Percentiles rank a stretch among this genome's conserved stretches.
Conservation (phyloP, 2,888 invertebrate species). For the Andrena chrysosceles region DNA sequence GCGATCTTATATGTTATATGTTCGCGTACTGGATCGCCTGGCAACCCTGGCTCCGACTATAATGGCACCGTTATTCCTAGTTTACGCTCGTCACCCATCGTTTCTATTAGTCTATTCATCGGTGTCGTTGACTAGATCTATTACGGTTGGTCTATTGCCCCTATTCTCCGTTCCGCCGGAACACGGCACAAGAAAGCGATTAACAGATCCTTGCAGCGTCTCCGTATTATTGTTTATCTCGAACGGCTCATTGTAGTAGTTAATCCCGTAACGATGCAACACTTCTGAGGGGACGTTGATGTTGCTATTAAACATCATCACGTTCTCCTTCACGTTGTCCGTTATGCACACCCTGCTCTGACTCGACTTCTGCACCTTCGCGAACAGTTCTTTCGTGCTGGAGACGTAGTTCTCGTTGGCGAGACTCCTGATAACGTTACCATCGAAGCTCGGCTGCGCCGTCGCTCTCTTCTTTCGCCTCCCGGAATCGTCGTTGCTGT, state of each 20-base stretch:
- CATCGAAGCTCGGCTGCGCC: not conserved
- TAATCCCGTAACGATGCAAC: constrained; percentile 35
- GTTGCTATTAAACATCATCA: constrained; percentile 17
- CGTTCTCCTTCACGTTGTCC: constrained; percentile 45
- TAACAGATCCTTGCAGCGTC: constrained; percentile 1
- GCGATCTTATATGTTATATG: too few species aligned
- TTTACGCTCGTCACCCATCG: not conserved
- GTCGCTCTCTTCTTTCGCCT: not conserved
- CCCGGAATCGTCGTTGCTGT: not conserved
- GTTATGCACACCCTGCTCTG: not conserved
- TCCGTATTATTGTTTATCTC: constrained; percentile 50
- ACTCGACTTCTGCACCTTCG: not conserved
- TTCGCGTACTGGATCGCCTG: too few species aligned
- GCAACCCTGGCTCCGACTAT: not conserved
- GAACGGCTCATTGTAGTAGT: constrained; percentile 8
- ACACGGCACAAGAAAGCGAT: constrained; percentile 5
- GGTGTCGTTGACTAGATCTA: constrained; percentile 55
- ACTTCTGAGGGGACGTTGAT: constrained; percentile 4
- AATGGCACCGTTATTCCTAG: not conserved
- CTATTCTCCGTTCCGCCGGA: constrained; percentile 26
- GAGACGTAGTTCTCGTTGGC: not conserved
- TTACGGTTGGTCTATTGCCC: constrained; percentile 29
- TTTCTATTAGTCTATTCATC: constrained; percentile 38
- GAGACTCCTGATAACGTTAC: not conserved
- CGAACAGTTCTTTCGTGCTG: not conserved